Conservation (phyloP, 2,797 vertebrate genomes). For the Acanthiza pusilla region DNA sequence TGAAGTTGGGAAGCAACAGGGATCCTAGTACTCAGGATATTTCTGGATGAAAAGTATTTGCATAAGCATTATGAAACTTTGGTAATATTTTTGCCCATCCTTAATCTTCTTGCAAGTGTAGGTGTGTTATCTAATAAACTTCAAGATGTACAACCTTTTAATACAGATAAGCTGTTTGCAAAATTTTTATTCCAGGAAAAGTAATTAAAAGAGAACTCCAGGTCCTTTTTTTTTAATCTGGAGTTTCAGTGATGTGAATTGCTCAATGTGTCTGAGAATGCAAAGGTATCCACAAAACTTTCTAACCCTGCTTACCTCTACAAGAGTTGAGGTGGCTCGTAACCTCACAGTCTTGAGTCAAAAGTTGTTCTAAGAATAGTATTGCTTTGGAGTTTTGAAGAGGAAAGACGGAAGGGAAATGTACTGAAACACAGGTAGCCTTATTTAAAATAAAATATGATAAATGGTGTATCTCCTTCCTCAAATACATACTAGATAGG, state of each 20-base stretch:
- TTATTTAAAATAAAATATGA: background rate
- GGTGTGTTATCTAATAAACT: conserved; percentile 3
- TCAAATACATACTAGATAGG: background rate
- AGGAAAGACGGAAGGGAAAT: background rate
- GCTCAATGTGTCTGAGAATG: background rate
- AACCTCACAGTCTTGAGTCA: background rate
- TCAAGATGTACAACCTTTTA: background rate
- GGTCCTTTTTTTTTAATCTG: background rate
- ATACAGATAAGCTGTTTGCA: background rate
- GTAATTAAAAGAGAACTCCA: background rate
- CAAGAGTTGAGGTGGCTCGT: background rate
- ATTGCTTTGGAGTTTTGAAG: background rate
- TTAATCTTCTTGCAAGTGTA: background rate
- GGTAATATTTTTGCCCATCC: background rate
- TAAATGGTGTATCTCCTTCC: background rate
- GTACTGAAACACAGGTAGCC: background rate
- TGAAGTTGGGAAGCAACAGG: background rate
- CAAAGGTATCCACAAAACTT: background rate
- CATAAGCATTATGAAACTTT: conserved; percentile 15
- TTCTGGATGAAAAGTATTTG: background rate
- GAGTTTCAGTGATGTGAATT: background rate
- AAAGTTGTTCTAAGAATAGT: background rate
- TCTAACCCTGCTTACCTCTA: background rate
- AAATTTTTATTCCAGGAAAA: background rate
- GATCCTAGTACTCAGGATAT: background rate